Evolutionary conservation across 1,140 invertebrate genomes (phyloP).

Genomic region (Spodoptera frugiperda): DNA sequence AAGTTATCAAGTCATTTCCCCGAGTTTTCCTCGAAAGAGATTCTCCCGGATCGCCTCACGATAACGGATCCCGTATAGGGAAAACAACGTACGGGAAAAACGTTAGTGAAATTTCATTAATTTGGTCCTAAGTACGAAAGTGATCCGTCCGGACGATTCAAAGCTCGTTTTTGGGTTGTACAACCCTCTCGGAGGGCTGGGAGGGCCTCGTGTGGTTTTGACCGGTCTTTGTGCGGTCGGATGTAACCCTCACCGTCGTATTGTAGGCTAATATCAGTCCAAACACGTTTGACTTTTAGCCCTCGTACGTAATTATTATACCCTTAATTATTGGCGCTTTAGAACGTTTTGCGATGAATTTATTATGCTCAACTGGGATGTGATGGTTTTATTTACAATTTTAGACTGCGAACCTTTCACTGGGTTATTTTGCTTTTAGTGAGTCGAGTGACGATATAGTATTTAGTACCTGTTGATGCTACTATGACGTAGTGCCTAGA

Average conservation of each 20-base stretch:
- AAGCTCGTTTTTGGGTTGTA: conserved; percentile 27
- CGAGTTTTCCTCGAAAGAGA: conserved; percentile 23
- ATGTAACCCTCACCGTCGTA: conserved; percentile 41
- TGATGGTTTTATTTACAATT: conserved; percentile 37
- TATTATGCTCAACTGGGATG: conserved; percentile 14
- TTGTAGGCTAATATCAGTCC: conserved; percentile 43
- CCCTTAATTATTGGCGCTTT: conserved; percentile 41
- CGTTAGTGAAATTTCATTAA: conserved; percentile 44
- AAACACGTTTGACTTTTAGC: conserved; percentile 48
- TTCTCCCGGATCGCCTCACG: not conserved
- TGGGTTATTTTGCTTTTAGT: not conserved
- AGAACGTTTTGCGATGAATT: conserved; percentile 16
- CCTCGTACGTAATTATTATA: conserved; percentile 53
- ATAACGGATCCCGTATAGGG: conserved; percentile 25
- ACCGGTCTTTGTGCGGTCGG: conserved; percentile 48
- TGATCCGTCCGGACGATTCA: conserved; percentile 37
- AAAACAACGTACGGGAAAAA: conserved; percentile 31
- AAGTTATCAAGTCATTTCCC: conserved; percentile 35
- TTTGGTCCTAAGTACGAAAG: conserved; percentile 43
- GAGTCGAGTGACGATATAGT: not conserved
- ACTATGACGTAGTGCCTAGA: not conserved
- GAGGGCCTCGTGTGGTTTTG: conserved; percentile 44
- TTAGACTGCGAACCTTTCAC: not conserved
- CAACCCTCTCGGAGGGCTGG: conserved; percentile 16
- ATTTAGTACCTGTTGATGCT: conserved; percentile 5